Base-by-base conservation (phyloP, 2,888 invertebrate genomes). In the Heliconius sara region DNA sequence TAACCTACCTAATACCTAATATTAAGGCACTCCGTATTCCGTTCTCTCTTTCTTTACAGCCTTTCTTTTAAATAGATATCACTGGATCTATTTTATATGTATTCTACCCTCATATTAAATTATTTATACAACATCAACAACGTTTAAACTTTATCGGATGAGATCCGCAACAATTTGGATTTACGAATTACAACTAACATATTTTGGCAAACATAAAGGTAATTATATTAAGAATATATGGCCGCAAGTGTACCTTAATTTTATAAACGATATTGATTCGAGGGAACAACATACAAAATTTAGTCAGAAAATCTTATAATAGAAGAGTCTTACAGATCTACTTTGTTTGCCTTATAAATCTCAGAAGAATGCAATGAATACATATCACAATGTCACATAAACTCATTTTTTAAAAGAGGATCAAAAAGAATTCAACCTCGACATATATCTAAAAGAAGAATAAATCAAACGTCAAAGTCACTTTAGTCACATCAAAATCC, bases 401-500 rank as follows among this genome's bases (percentile, higher is more conserved):
- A 74, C 68, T 76, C 34, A 47, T 67, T 39, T 74, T 52, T 79
- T 63, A 66, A 81, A 80, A 74, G 72, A 79, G 77, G 78, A 80
- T 84, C 83, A 81, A 82, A 83, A 81, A 75, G 77, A 47, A 47
- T 77, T n/a, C 27, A 67, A 74, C 74, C 78, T 78, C 66, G 47
- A 75, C 52, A 60, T 67, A 78, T 63, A 82, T 78, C 81, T 77
- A 84, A 86, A 84, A 85, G 83, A 86, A 87, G 83, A 84, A 84
- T 85, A 85, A 87, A 86, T 83, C 79, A 83, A 73, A 82, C 78
- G 84, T 86, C 87, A 87, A 84, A 82, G 81, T 81, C 78, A 83
- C 80, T 81, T 84, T 84, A 82, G 85, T 84, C 84, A 85, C 79
- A 83, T 85, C 84, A 85, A 87, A 88, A 86, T 85, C 84, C 70